Evolutionary conservation across 2,113 vertebrate species (phyloP).

Genomic region (Capra hircus): DNA sequence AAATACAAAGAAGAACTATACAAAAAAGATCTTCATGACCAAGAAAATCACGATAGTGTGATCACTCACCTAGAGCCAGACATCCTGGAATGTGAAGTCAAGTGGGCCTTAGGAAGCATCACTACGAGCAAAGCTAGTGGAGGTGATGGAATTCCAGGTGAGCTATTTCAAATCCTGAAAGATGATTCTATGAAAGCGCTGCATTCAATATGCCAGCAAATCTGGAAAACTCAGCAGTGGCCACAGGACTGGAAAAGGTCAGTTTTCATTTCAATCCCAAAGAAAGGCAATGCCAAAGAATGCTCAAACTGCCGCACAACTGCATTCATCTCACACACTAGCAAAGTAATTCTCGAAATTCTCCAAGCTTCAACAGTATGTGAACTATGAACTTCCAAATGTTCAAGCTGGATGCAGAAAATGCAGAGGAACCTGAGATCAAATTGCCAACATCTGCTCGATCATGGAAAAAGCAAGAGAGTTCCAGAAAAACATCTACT

Average conservation of each 20-base stretch:
- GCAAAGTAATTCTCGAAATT: neutral
- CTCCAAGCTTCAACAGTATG: neutral
- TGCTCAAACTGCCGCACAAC: accelerated
- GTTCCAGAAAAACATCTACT: neutral
- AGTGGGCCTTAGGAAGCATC: neutral
- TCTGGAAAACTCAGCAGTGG: neutral
- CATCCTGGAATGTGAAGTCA: neutral
- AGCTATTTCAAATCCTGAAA: neutral
- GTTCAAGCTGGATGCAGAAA: neutral
- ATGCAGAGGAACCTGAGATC: neutral
- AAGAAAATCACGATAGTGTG: neutral
- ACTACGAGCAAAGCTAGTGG: neutral
- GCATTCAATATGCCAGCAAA: neutral
- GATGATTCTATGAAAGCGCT: neutral
- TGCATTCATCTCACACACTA: neutral
- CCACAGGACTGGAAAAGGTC: neutral
- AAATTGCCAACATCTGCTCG: neutral
- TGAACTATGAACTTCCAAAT: neutral
- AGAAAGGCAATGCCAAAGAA: neutral
- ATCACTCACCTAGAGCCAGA: neutral
- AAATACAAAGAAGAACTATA: neutral
- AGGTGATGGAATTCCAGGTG: neutral
- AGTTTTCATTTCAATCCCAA: neutral
- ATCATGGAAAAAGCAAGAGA: neutral
- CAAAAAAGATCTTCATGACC: neutral